Base-by-base conservation (phyloP, 2,113 vertebrate genomes). In the Dasyurus viverrinus region DNA sequence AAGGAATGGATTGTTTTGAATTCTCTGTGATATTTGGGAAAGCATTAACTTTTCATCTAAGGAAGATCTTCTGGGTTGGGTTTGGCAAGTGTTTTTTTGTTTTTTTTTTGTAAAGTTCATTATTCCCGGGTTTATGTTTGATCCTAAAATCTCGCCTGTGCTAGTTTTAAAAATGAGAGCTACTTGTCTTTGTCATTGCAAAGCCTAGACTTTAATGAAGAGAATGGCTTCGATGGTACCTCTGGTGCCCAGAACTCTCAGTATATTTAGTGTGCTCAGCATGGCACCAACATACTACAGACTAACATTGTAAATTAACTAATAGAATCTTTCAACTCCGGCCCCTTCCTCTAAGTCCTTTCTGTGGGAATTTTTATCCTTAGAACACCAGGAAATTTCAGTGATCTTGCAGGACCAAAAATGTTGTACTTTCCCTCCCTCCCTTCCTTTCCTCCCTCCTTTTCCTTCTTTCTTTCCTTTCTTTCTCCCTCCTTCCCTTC, bases 211-310 rank as follows among this genome's bases (percentile, higher is more conserved):
- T 97, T 99, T 99, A 99, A 99, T 99, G 99, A 99, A 98, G 98
- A 98, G 98, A 98, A 98, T 96, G 97, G 98, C 98, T 97, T 95
- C 97, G 97, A 97, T 98, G 98, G 95, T 95, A 98, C 98, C 99
- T 99, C 98, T 98, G 97, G 98, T 99, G 98, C 97, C 98, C 99
- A 97, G 95, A 98, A 97, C 92, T 97, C 97, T 98, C 98, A 98
- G 98, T 98, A 99, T 99, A 98, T 99, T 99, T 98, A 99, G 99
- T 98, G 98, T 98, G 98, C 99, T 98, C 99, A 99, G 99, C 99
- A 54, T 98, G 99, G 98, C 97, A 98, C 98, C 97, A 97, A 98
- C 99, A 98, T 99, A 98, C 98, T 99, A 98, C 98, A 98, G 98
- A 98, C 22, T 98, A 98, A 98, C 93, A 94, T 98, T 98, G 98